Evolutionary conservation across 2,797 vertebrate species (phyloP).

Genomic region (Channa striata): DNA sequence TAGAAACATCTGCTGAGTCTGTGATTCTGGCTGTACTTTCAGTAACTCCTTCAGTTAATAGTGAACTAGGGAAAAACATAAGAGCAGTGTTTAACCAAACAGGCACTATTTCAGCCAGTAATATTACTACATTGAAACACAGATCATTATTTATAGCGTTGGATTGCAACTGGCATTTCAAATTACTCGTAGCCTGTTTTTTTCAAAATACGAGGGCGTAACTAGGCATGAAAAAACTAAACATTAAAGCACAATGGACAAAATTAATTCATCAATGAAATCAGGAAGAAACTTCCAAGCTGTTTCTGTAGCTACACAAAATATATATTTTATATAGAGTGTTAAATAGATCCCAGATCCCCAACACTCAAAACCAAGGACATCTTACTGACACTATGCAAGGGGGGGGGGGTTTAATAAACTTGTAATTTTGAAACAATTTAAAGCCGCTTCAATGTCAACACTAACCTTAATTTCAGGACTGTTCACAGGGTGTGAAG

Average conservation of each 20-base stretch:
- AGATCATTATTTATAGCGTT: neutral
- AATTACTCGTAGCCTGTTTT: too few species aligned
- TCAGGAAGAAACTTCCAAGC: neutral
- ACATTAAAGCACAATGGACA: neutral
- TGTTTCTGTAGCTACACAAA: neutral
- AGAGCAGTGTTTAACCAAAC: neutral
- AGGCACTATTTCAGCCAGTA: neutral
- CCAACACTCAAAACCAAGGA: conserved; percentile 35
- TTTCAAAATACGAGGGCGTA: neutral
- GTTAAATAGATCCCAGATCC: neutral
- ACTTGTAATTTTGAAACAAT: conserved; percentile 14
- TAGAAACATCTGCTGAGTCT: neutral
- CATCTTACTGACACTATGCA: conserved; percentile 19
- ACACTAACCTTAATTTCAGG: conserved; percentile 48
- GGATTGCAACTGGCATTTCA: neutral
- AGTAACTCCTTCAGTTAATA: neutral
- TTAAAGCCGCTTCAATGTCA: conserved; percentile 50
- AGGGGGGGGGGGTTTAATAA: too few species aligned
- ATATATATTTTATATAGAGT: neutral
- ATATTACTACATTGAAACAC: neutral
- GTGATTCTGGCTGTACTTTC: conserved; percentile 1
- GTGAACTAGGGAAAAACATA: neutral
- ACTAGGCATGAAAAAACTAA: neutral
- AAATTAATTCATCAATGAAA: neutral
- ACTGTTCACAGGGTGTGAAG: conserved; percentile 27